phyloP scores from a whole-genome alignment of 2,888 invertebrate species.

The Autographa pulchrina region DNA sequence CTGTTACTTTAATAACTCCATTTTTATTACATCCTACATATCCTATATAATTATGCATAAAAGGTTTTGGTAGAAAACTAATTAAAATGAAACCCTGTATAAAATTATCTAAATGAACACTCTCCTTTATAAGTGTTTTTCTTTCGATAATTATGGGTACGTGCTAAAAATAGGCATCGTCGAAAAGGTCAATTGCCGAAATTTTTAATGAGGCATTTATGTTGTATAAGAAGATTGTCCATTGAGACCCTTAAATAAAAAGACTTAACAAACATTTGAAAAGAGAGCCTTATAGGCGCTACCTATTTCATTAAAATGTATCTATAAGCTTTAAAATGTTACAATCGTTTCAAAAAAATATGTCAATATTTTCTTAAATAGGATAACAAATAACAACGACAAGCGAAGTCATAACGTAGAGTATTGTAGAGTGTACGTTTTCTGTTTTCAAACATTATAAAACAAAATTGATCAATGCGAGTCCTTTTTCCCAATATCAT shows the following conservation, averaged over 20 bases:
- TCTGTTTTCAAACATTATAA: neutral
- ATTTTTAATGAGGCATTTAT: neutral
- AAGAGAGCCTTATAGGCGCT: neutral
- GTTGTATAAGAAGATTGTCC: neutral
- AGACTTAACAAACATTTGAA: neutral
- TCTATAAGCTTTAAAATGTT: no score
- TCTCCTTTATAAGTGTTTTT: neutral
- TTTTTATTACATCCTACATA: no score
- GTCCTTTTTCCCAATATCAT: neutral
- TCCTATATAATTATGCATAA: no score
- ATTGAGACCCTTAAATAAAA: neutral
- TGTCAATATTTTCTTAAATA: neutral
- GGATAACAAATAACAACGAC: neutral
- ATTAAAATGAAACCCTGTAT: neutral
- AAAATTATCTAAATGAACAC: neutral
- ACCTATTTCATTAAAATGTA: no score
- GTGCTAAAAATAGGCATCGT: conserved; percentile 1
- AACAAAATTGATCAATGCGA: neutral
- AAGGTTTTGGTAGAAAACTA: neutral
- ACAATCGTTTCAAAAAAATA: no score
- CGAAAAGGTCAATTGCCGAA: neutral
- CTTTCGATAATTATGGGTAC: neutral
- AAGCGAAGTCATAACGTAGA: neutral
- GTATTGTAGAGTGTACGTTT: neutral
- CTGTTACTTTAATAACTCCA: no score